Base-by-base conservation (phyloP, 2,888 invertebrate species). In the Agrenia bidenticulata region DNA sequence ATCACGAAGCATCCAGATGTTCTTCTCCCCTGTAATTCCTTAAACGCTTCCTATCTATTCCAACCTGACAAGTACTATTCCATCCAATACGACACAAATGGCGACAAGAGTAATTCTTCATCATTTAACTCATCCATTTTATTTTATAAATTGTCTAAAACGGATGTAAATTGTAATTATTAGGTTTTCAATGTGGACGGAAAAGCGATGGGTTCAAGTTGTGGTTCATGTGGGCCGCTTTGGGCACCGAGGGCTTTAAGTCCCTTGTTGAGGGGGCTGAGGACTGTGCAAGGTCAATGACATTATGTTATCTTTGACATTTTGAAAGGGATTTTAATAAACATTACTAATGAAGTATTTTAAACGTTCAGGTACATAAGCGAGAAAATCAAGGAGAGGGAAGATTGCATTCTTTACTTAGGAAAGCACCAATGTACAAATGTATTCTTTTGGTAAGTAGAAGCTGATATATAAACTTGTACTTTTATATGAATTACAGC, bases 171-270 rank as follows among this genome's bases (percentile, higher is more conserved):
- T 41, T 51, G 23, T 27, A 4, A 7, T 50, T 26, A 82, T 84
- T 57, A 84, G 85, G 77, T 82, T 85, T 89, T 17, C 94, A 95
- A 79, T 96, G 95, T 79, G 95, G 95, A 0, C 84, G 95, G 27
- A 94, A 94, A 83, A 90, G 92, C 61, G 95, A 96, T 79, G 88
- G 90, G 1, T 89, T 94, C 78, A 96, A 96, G 80, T 83, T 95
- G 5, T 96, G 95, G 94, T 80, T 93, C 71, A 90, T 93, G 88
- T 91, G 94, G 87, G 89, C 92, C 78, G 89, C 91, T 0, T 83
- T 89, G 0, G 90, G 91, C 0, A 85, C 86, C 55, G 77, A 77
- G 0, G 87, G 86, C 0, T 82, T 89, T 1, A 81, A 81, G 54
- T 74, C 78, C 0, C 81, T 88, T 0, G 83, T 89, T 0, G 88